Percentiles rank a stretch among this genome's conserved stretches.
These are phyloP conservation scores for Tupaia chinensis DNA, from an alignment of 2,113 vertebrate species.

Conservation along the genomic window DNA sequence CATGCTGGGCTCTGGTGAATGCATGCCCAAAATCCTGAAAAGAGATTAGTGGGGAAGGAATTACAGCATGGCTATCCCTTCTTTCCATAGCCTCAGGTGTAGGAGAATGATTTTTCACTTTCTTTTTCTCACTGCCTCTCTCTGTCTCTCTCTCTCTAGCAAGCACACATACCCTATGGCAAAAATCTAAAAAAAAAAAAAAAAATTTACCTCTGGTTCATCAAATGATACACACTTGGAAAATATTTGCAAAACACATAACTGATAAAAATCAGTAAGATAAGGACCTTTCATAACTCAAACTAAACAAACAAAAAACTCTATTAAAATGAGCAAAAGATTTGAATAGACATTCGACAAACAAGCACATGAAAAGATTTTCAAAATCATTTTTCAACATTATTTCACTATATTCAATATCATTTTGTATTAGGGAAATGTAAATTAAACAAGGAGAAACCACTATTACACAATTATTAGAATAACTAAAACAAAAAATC, in stretches of 20 bases:
- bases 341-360: background rate
- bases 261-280: background rate
- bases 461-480: background rate
- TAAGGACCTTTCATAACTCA: background rate
- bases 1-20: no score
- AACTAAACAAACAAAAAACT: background rate
- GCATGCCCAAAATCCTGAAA: no score
- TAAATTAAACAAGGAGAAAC: background rate
- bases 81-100: no score
- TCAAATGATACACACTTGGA: background rate
- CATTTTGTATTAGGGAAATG: background rate
- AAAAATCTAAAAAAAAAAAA: no score
- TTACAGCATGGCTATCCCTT: no score
- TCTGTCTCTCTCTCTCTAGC: no score
- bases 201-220: background rate
- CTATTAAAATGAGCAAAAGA: background rate
- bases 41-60: no score
- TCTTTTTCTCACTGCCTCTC: no score
- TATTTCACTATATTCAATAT: slow-evolving; percentile 33
- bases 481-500: slow-evolving; percentile 11
- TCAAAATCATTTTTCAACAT: background rate
- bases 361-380: background rate
- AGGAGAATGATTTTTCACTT: no score
- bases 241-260: background rate
- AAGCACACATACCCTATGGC: no score